These are phyloP conservation scores for Reinhardtius hippoglossoides DNA, from an alignment of 2,113 vertebrate species.

Conservation along the genomic window DNA sequence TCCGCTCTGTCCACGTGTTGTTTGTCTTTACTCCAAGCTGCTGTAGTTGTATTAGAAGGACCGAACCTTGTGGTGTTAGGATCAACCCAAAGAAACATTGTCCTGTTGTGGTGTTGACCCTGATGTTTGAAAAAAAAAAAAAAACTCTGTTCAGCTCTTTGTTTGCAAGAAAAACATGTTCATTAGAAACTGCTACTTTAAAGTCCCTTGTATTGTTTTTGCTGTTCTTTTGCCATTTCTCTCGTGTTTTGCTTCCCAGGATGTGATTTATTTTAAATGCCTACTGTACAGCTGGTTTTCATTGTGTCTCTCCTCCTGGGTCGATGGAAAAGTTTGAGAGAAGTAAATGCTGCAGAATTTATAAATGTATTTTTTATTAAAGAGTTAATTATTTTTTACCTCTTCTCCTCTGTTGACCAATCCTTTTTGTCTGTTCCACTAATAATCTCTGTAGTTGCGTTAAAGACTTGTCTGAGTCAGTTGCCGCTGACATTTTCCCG, in stretches of 20 bases:
- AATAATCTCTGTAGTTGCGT: too few species aligned
- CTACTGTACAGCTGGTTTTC: slow-evolving; percentile 60
- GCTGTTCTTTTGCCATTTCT: slow-evolving; percentile 46
- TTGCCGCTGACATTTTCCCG: too few species aligned
- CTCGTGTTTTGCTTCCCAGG: slow-evolving; percentile 40
- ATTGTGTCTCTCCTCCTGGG: slow-evolving; percentile 36
- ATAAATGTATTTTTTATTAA: slow-evolving; percentile 81
- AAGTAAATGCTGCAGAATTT: slow-evolving; percentile 71
- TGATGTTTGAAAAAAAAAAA: slow-evolving; percentile 15
- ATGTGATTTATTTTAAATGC: slow-evolving; percentile 49
- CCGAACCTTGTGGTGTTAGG: slow-evolving; percentile 59
- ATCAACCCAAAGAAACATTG: slow-evolving; percentile 34
- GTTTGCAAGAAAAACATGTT: slow-evolving; percentile 9
- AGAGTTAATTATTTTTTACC: slow-evolving; percentile 74
- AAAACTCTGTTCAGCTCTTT: slow-evolving; percentile 15
- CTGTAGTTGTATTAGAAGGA: slow-evolving; percentile 63
- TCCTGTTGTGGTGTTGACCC: slow-evolving; percentile 44
- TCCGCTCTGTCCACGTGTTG: slow-evolving; percentile 45
- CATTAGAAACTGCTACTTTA: slow-evolving; percentile 12
- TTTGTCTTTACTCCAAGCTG: slow-evolving; percentile 57
- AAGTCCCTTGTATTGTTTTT: slow-evolving; percentile 19
- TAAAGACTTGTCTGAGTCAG: too few species aligned
- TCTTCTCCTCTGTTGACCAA: neutral
- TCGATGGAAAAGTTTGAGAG: slow-evolving; percentile 56
- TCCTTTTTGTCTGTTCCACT: neutral